Percentiles rank a stretch among this genome's conserved stretches.
Conservation (phyloP, 2,888 invertebrate species). For the Mythimna lalbum region DNA sequence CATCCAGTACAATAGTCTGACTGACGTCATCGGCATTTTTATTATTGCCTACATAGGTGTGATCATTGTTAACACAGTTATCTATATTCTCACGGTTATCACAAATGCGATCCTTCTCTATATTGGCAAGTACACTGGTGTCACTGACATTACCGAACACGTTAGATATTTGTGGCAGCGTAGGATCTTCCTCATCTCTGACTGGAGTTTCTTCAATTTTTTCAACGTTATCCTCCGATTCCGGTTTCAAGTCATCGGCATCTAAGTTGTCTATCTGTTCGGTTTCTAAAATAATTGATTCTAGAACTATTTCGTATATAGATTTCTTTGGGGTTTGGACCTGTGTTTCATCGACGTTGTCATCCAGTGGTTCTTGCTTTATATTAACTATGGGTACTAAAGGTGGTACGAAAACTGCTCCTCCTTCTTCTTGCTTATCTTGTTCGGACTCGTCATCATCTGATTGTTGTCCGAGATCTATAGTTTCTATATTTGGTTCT, state of each 20-base stretch:
- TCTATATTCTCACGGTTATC: not conserved
- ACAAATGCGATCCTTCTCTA: not conserved
- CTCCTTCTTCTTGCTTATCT: slow-evolving; percentile 9
- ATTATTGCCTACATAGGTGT: not conserved
- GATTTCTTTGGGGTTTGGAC: slow-evolving; percentile 42
- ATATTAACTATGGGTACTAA: slow-evolving; percentile 58
- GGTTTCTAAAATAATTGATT: slow-evolving; percentile 44
- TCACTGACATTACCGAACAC: slow-evolving; percentile 64
- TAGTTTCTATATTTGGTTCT: slow-evolving; percentile 81
- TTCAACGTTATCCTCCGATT: slow-evolving; percentile 6
- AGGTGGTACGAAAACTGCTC: slow-evolving; percentile 8
- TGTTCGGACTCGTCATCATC: slow-evolving; percentile 69
- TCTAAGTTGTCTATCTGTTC: slow-evolving; percentile 47
- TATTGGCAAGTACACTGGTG: slow-evolving; percentile 26
- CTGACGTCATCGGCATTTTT: not conserved
- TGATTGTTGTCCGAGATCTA: slow-evolving; percentile 74
- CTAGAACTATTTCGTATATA: slow-evolving; percentile 44
- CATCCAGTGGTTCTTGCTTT: slow-evolving; percentile 58
- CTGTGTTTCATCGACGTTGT: slow-evolving; percentile 31
- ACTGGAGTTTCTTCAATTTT: slow-evolving; percentile 1
- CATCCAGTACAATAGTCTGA: not conserved
- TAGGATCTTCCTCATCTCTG: slow-evolving; percentile 4
- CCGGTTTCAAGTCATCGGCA: not conserved
- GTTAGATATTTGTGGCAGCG: slow-evolving; percentile 66
- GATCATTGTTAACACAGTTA: not conserved